Evolutionary conservation across 1,140 invertebrate species (phyloP).

Genomic region (Drosophila bocki): DNA sequence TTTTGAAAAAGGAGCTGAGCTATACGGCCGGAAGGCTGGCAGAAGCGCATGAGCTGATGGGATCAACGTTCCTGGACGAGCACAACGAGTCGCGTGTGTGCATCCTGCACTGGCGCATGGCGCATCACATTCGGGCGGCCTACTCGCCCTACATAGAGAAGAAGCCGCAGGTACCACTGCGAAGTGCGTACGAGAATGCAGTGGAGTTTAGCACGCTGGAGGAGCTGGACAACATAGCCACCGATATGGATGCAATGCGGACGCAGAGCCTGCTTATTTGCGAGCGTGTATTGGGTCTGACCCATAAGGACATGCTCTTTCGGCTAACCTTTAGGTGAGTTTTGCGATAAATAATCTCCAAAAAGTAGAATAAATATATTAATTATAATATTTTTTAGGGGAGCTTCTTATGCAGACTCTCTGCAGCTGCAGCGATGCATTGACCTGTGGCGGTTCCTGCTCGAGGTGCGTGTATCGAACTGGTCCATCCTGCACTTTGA

Average conservation of each 20-base stretch:
- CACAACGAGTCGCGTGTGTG: conserved; percentile 90
- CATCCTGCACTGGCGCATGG: conserved; percentile 89
- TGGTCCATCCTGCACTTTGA: conserved; percentile 90
- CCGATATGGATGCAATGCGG: conserved; percentile 92
- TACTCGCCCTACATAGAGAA: conserved; percentile 85
- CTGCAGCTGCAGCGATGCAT: conserved; percentile 93
- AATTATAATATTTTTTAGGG: conserved; percentile 85
- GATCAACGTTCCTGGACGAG: conserved; percentile 92
- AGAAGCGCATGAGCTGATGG: conserved; percentile 92
- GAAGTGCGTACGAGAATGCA: conserved; percentile 88
- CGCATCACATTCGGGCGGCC: conserved; percentile 86
- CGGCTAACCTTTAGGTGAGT: conserved; percentile 86
- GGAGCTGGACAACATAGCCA: conserved; percentile 90
- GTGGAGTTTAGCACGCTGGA: conserved; percentile 90
- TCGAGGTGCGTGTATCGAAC: conserved; percentile 92
- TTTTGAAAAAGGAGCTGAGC: conserved; percentile 88
- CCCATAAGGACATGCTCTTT: conserved; percentile 95
- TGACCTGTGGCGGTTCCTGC: conserved; percentile 92
- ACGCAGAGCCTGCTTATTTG: conserved; percentile 94
- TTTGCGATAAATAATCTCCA: not conserved
- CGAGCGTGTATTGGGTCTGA: conserved; percentile 91
- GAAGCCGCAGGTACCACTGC: conserved; percentile 86
- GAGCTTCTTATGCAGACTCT: conserved; percentile 94
- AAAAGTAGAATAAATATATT: not conserved
- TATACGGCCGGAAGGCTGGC: conserved; percentile 90